Evolutionary conservation across 1,140 invertebrate genomes (phyloP).

Genomic region (Archivesica marissinica): DNA sequence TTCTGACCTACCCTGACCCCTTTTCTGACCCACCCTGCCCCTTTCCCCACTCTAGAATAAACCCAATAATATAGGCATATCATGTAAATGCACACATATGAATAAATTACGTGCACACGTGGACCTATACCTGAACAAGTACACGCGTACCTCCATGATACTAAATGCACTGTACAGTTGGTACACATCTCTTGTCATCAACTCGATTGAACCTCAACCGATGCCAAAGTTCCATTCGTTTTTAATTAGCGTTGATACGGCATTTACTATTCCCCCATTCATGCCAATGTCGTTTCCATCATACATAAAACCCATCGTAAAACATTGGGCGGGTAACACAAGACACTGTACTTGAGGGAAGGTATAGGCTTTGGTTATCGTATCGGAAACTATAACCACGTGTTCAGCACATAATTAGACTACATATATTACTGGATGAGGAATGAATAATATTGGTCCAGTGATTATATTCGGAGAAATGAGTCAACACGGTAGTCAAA

Average conservation of each 20-base stretch:
- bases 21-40: too few relatives aligned
- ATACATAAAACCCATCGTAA: constrained; percentile 10
- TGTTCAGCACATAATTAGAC: neutral
- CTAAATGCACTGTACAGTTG: too few relatives aligned
- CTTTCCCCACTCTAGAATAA: too few relatives aligned
- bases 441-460: neutral
- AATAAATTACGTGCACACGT: too few relatives aligned
- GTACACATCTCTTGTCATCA: too few relatives aligned
- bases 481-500: too few relatives aligned
- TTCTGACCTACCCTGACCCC: too few relatives aligned
- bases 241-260: neutral
- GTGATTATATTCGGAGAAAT: neutral
- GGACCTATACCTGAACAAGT: too few relatives aligned
- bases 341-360: constrained; percentile 15
- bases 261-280: neutral
- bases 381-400: constrained; percentile 17
- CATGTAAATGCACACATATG: too few relatives aligned
- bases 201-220: too few relatives aligned
- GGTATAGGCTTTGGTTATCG: neutral
- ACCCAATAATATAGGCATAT: too few relatives aligned
- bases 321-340: constrained; percentile 6
- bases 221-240: constrained; percentile 17
- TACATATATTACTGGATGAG: neutral
- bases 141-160: too few relatives aligned
- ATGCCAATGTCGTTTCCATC: constrained; percentile 1